These are phyloP conservation scores for Alloscopus bannaensis DNA, from an alignment of 2,888 invertebrate species.

Conservation along the genomic window DNA sequence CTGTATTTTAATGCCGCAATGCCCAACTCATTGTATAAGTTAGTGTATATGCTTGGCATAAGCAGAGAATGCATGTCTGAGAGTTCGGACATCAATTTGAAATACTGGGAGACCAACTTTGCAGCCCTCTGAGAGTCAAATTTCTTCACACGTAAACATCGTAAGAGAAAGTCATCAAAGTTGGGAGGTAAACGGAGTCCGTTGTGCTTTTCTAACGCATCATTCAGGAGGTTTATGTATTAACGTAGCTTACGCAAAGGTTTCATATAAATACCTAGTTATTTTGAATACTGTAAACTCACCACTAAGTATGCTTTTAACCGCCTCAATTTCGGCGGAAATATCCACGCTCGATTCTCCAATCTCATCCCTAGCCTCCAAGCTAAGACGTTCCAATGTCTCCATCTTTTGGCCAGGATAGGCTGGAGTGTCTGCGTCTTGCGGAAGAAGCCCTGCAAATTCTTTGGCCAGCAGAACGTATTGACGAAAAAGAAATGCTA, in stretches of 20 bases:
- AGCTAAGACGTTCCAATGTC: conserved; percentile 15
- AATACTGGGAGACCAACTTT: conserved; percentile 56
- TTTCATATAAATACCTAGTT: not conserved
- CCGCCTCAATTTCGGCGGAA: conserved; percentile 11
- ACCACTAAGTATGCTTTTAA: conserved; percentile 51
- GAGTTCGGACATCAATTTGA: conserved; percentile 31
- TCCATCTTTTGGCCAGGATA: not conserved
- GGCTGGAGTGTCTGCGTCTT: too few relatives aligned
- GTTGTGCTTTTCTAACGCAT: conserved; percentile 53
- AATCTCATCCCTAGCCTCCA: conserved; percentile 56
- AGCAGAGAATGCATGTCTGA: conserved; percentile 48
- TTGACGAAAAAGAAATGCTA: too few relatives aligned
- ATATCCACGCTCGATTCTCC: conserved; percentile 57
- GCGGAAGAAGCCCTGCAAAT: too few relatives aligned
- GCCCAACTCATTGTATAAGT: conserved; percentile 29
- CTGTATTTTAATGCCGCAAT: conserved; percentile 30
- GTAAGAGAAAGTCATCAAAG: conserved; percentile 61
- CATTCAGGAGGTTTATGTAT: too few relatives aligned
- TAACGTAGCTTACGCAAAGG: too few relatives aligned
- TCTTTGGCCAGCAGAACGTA: too few relatives aligned
- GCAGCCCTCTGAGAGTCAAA: conserved; percentile 63
- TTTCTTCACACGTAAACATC: conserved; percentile 66
- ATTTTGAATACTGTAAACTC: not conserved
- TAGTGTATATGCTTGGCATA: conserved; percentile 22
- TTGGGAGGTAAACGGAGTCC: conserved; percentile 37